Evolutionary conservation across 2,113 vertebrate species (phyloP), one percentile per base, ranked within the genome.

Genomic region (Motacilla alba): DNA sequence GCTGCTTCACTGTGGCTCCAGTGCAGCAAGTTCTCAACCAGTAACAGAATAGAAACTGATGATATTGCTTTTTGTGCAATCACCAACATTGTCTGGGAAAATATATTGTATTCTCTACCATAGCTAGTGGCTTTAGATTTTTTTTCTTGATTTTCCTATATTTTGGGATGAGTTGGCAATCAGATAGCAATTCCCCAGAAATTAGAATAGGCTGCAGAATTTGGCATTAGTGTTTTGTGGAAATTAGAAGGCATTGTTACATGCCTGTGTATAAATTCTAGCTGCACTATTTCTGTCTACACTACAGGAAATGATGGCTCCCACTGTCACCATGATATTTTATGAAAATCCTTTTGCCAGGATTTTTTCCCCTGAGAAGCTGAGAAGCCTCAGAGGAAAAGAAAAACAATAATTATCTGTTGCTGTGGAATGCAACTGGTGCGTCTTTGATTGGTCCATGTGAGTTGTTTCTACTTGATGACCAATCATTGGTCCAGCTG

Each of bases 171-270:
- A 56, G 31, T 9, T 22, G 84, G n/a, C 75, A 94, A 72, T 93
- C 83, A 90, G 24, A 49, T 47, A 77, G 19, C 39, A 27, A 56
- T 83, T 91, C 59, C 47, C 15, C 31, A 75, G 39, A 91, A 95
- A 88, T 63, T 3, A 64, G 56, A 90, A 75, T 59, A 26, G 90
- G 56, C 30, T 53, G 23, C 39, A 49, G 76, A 81, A 83, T 94
- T 47, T 87, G 68, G 47, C 83, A 27, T 55, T 63, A 49, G 56
- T 56, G 19, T 47, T 81, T 63, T 47, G 43, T 52, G 47, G 64
- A 83, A 96, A 95, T 93, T 70, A 93, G 56, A 39, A 86, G 23
- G 44, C 44, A 83, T 95, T 96, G 90, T 94, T 90, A 49, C 12
- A 26, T 27, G 73, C 81, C 44, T 78, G 30, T n/a, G 35, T 80